A percentile compares a stretch with the other conserved stretches of the same genome.
These are phyloP conservation scores for Cairina moschata DNA, from an alignment of 2,113 vertebrate genomes.

Conservation along the genomic window DNA sequence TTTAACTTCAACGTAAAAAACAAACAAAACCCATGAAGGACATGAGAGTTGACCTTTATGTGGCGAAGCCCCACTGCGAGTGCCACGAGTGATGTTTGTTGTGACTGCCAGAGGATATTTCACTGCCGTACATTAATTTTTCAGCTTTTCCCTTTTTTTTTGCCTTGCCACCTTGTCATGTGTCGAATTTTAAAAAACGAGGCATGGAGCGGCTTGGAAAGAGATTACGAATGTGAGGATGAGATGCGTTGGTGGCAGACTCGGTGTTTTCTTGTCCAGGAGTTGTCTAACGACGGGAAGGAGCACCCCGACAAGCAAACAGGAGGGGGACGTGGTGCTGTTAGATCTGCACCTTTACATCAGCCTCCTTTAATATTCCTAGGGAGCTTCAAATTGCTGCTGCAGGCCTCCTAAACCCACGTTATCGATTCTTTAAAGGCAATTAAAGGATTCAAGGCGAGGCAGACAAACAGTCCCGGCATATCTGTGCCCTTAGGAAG, in stretches of 20 bases:
- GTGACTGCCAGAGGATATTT: background rate
- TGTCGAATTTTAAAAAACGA: background rate
- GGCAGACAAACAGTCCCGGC: background rate
- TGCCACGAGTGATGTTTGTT: background rate
- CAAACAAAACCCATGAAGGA: background rate
- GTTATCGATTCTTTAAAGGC: background rate
- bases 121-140: background rate
- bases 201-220: background rate
- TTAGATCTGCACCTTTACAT: background rate
- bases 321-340: background rate
- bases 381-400: background rate
- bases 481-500: background rate
- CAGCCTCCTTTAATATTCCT: fast-evolving
- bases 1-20: background rate
- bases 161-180: background rate
- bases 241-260: background rate
- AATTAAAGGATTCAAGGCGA: background rate
- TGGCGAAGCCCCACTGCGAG: background rate
- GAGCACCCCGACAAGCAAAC: background rate
- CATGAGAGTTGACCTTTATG: background rate
- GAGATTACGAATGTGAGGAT: background rate
- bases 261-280: background rate
- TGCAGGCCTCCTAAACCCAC: background rate
- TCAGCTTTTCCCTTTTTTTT: background rate
- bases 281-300: background rate